Evolutionary conservation across 2,888 invertebrate genomes (phyloP).

Genomic region (Cephus nigrinus): DNA sequence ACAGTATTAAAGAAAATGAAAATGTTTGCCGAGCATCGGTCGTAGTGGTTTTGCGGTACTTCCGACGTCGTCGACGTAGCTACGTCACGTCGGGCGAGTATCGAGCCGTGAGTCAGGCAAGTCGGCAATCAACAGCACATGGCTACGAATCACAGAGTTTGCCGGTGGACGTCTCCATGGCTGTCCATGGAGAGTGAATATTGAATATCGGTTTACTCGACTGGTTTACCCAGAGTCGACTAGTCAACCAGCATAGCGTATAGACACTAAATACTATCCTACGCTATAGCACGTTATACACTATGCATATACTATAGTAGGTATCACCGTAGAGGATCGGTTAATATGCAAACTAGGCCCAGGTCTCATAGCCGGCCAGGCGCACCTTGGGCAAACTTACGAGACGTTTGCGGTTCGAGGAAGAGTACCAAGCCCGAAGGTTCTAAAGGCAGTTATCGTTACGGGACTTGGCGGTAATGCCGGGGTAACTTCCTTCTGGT

Average conservation of each 20-base stretch:
- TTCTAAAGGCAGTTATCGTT: not conserved
- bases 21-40: slow-evolving; percentile 47
- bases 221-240: not conserved
- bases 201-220: slow-evolving; percentile 44
- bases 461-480: not conserved
- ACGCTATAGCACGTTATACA: not conserved
- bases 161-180: slow-evolving; percentile 47
- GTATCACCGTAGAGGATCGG: slow-evolving; percentile 37
- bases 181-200: slow-evolving; percentile 51
- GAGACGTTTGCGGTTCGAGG: not conserved
- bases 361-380: not conserved
- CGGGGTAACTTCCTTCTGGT: not conserved
- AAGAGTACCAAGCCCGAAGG: not conserved
- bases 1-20: slow-evolving; percentile 35
- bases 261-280: not conserved
- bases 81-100: not conserved
- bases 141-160: slow-evolving; percentile 5
- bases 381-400: not conserved
- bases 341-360: slow-evolving; percentile 51
- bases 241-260: not conserved
- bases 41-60: slow-evolving; percentile 2
- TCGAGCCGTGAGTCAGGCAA: slow-evolving; percentile 3
- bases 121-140: slow-evolving; percentile 50
- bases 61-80: not conserved
- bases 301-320: not conserved